Base-by-base conservation (phyloP, 2,113 vertebrate genomes). In the Monarcha castaneiventris region DNA sequence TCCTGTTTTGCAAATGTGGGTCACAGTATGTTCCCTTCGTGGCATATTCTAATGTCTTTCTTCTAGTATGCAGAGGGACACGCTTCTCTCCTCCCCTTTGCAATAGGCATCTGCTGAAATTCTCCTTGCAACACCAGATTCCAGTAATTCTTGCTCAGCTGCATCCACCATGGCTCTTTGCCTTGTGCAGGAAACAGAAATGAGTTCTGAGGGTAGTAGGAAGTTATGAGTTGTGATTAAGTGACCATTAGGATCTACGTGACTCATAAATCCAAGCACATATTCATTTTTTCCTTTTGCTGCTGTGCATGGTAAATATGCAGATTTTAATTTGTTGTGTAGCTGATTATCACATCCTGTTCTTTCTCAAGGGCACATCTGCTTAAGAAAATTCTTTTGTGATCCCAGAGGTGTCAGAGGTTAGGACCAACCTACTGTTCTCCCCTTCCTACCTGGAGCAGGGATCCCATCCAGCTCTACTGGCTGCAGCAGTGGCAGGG, bases 1-100 rank as follows among this genome's bases (percentile, higher is more conserved):
- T 84, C 78, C 97, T 95, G 85, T 79, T 95, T 76, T 66, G 94
- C 75, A 87, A 97, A 97, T 97, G 96, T 97, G 98, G 97, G 97
- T 97, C 97, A 95, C 97, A 92, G 48, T 69, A 90, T 83, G 89
- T 97, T 96, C 94, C 91, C 19, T 48, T 71, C 1, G 2, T 68
- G 80, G 83, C 62, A 5, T 4, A 90, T 86, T 87, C 88, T 75
- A 64, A 62, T 43, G 86, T 51, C 48, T 35, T 84, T 49, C 78
- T 46, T 68, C 79, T n/a, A 7, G 85, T 27, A 3, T 13, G 92
- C 88, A 66, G 62, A 72, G 80, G 86, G 73, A 93, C 69, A 33
- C 1, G 6, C 46, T 81, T 37, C 56, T 67, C 59, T 88, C 9
- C 33, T 41, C 52, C 64, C 80, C 61, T 80, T 80, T 69, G 80